Conservation (phyloP, 2,888 invertebrate genomes). For the Drosophila lacicola region DNA sequence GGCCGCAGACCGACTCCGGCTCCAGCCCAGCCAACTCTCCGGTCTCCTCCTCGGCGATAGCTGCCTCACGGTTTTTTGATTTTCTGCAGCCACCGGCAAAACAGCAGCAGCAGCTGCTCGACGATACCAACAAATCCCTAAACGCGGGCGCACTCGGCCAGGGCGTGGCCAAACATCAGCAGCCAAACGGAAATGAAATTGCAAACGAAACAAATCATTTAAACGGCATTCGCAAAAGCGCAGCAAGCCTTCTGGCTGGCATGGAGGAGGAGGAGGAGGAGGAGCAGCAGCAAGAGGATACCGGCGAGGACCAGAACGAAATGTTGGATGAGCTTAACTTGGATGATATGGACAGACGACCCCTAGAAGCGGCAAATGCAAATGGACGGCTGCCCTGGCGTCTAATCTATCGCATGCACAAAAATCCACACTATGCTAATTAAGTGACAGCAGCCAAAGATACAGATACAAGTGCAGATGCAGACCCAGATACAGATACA, state of each 20-base stretch:
- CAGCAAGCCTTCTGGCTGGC: slow-evolving; percentile 38
- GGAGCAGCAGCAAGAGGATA: slow-evolving; percentile 1
- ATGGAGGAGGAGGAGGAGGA: slow-evolving; percentile 27
- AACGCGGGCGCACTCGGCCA: slow-evolving; percentile 46
- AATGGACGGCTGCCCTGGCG: slow-evolving; percentile 77
- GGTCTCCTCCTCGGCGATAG: slow-evolving; percentile 25
- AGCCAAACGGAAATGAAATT: slow-evolving; percentile 72
- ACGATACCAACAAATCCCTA: slow-evolving; percentile 69
- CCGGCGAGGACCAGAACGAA: slow-evolving; percentile 26
- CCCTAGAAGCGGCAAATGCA: slow-evolving; percentile 35
- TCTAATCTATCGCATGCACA: slow-evolving; percentile 83
- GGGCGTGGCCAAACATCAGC: slow-evolving; percentile 53
- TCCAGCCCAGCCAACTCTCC: slow-evolving; percentile 3
- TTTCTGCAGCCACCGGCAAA: slow-evolving; percentile 58
- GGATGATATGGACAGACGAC: slow-evolving; percentile 32
- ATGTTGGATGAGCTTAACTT: slow-evolving; percentile 40
- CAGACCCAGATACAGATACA: slow-evolving; percentile 12
- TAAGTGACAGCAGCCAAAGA: slow-evolving; percentile 43
- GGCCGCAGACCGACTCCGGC: slow-evolving; percentile 45
- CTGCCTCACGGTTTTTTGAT: slow-evolving; percentile 61
- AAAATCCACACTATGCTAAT: slow-evolving; percentile 78
- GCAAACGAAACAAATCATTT: slow-evolving; percentile 73
- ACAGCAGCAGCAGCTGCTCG: slow-evolving; percentile 41
- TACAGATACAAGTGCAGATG: slow-evolving; percentile 27
- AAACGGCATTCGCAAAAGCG: slow-evolving; percentile 54